Base-by-base conservation (phyloP, 2,888 invertebrate genomes). In the Epicampocera succincta region DNA sequence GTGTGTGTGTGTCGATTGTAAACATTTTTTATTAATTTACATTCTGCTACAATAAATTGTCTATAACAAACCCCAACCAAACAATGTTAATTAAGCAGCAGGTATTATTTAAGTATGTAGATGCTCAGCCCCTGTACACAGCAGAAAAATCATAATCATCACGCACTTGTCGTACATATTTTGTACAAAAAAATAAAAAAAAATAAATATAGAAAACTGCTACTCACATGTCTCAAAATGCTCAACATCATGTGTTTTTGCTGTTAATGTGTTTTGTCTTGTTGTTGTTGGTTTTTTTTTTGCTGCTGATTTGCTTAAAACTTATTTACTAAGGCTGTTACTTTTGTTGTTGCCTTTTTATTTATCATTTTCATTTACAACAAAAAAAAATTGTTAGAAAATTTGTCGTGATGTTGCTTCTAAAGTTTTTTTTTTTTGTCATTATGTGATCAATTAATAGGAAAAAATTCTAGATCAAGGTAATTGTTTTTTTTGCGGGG, bases 361-460 rank as follows among this genome's bases (percentile, higher is more conserved):
- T 40, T 65, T 63, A 48, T 33, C 33, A 33, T 52, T 25, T 11
- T 29, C 6, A 40, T 68, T 56, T 50, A 74, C 9, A 52, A 13
- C 25, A 21, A 60, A 21, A 60, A 19, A 68, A 74, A 48, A 29
- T n/a, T n/a, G n/a, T n/a, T n/a, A n/a, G n/a, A n/a, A n/a, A 8
- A 6, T 9, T 86, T 86, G 87, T 89, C 89, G 89, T 89, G 89
- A 88, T 89, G 88, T 88, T 86, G 88, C 87, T 87, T 87, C 88
- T 86, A 85, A 86, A 87, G 86, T 88, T 56, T 65, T 66, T 88
- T 87, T 87, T 88, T 56, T 65, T 66, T 88, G 88, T 87, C 89
- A 88, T 88, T 88, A 88, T 86, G 85, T 88, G 89, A 89, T 89
- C 89, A 89, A 89, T 89, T 89, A 87, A 88, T 88, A 88, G 87